Evolutionary conservation across 2,888 invertebrate species (phyloP).

Genomic region (Spicauda simplicius): DNA sequence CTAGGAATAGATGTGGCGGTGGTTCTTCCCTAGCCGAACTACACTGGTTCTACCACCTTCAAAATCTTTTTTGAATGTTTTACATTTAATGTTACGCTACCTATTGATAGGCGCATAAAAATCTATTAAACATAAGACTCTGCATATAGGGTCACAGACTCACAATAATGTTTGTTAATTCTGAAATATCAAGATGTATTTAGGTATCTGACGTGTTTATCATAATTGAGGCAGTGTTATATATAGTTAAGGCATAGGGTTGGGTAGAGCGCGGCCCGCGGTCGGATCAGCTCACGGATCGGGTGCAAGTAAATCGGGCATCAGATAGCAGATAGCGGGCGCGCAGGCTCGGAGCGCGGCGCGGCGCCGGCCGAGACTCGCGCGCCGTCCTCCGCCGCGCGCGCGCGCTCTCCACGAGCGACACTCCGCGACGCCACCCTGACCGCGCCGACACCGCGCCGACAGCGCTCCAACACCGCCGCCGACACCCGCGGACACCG

Average conservation of each 20-base stretch:
- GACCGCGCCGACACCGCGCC: slow-evolving; percentile 36
- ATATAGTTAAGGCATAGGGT: neutral
- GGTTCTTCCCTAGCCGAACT: too few species aligned
- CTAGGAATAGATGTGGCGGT: too few species aligned
- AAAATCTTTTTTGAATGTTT: too few species aligned
- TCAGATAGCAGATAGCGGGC: slow-evolving; percentile 32
- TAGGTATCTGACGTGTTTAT: too few species aligned
- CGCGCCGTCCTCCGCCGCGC: slow-evolving; percentile 60
- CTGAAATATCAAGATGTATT: too few species aligned
- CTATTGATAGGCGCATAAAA: too few species aligned
- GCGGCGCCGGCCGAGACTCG: slow-evolving; percentile 51
- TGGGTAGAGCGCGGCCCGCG: neutral
- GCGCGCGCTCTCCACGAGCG: slow-evolving; percentile 52
- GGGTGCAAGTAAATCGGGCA: slow-evolving; percentile 22
- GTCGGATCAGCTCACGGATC: slow-evolving; percentile 12
- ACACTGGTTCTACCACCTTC: too few species aligned
- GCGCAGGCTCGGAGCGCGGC: slow-evolving; percentile 36
- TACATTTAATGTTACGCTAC: too few species aligned
- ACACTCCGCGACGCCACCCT: slow-evolving; percentile 39
- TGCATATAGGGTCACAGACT: too few species aligned
- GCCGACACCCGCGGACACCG: slow-evolving; percentile 49
- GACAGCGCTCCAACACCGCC: slow-evolving; percentile 38
- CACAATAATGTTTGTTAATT: too few species aligned
- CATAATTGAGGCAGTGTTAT: too few species aligned
- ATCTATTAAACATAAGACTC: too few species aligned